Conservation (phyloP, 1,140 invertebrate genomes). For the Apocrypta bakeri region DNA sequence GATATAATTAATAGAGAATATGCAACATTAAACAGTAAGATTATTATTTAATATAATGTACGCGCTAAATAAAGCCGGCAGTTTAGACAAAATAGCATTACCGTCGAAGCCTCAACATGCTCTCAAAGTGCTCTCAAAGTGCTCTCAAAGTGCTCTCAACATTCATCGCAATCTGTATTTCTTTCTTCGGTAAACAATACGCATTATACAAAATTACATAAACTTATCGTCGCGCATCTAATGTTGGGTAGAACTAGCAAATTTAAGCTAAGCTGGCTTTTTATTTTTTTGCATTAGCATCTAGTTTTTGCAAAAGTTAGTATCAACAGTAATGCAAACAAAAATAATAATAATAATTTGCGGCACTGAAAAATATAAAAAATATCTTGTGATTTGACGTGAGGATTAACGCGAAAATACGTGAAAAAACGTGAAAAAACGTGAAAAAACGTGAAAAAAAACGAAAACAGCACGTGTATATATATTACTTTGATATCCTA, state of each 20-base stretch:
- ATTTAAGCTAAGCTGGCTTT: too few species aligned
- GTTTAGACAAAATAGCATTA: background rate
- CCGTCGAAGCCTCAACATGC: background rate
- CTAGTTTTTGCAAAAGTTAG: too few species aligned
- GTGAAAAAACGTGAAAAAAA: background rate
- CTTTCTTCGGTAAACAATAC: background rate
- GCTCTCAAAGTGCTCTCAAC: too few species aligned
- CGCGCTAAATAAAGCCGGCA: background rate
- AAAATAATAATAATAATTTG: too few species aligned
- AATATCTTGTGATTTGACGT: background rate
- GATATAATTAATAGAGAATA: background rate
- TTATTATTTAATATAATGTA: background rate
- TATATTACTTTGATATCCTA: slow-evolving; percentile 29
- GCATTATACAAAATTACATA: background rate
- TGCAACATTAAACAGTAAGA: background rate
- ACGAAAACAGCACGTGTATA: slow-evolving; percentile 19
- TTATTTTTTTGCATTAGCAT: too few species aligned
- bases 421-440: slow-evolving; percentile 17
- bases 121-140: too few species aligned
- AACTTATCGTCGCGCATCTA: slow-evolving; percentile 9
- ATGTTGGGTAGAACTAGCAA: background rate
- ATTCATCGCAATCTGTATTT: too few species aligned
- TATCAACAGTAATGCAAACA: too few species aligned
- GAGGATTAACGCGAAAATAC: background rate
- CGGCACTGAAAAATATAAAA: too few species aligned